phyloP scores from a whole-genome alignment of 2,797 vertebrate species.

The Lepidocolaptes lacrymiger region DNA sequence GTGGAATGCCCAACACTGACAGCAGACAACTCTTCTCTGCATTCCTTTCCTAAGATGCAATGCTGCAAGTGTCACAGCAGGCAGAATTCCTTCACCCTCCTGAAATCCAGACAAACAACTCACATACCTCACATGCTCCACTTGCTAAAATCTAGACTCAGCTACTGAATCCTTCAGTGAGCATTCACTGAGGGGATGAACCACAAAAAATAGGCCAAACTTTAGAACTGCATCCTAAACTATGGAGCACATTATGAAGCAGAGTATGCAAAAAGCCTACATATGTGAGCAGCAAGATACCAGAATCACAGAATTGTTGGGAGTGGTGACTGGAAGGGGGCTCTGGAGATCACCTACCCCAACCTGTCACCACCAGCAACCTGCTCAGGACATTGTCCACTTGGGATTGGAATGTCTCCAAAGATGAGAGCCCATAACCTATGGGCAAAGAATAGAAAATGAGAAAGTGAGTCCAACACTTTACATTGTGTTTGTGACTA shows the following conservation, averaged over 20 bases:
- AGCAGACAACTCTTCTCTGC: background rate
- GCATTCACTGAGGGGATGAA: background rate
- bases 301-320: background rate
- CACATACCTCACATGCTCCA: background rate
- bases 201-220: background rate
- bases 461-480: background rate
- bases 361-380: background rate
- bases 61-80: background rate
- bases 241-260: background rate
- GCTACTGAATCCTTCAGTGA: background rate
- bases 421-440: background rate
- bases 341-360: background rate
- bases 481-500: background rate
- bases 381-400: background rate
- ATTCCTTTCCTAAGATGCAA: constrained; percentile 20
- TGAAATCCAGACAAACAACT: background rate
- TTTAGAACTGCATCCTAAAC: background rate
- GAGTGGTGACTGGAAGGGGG: background rate
- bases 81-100: background rate
- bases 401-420: background rate
- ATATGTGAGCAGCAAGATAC: background rate
- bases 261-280: background rate
- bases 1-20: background rate
- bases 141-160: background rate
- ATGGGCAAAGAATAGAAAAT: background rate